Base-by-base conservation (phyloP, 2,888 invertebrate genomes). In the Scaptomyza tumidula region DNA sequence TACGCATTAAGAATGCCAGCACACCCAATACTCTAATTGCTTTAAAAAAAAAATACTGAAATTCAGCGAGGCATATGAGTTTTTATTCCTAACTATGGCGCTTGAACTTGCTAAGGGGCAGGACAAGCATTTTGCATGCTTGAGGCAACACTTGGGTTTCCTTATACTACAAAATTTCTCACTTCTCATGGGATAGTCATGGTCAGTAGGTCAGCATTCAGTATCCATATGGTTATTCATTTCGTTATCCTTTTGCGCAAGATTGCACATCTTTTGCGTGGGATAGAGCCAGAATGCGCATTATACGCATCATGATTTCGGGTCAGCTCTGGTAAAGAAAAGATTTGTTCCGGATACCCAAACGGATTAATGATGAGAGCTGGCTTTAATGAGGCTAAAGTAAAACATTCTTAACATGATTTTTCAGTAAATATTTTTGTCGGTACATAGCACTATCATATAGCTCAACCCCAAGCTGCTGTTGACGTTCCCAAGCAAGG, bases 211-310 rank as follows among this genome's bases (percentile, higher is more conserved):
- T 71, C 80, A 71, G 3, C 45, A 46, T 64, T 63, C 72, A 56
- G 10, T 43, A 46, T 64, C 65, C 72, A 55, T 78, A 70, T 81
- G 72, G 55, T 73, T 75, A 82, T 71, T 75, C 67, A 65, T 74
- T 75, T 57, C 39, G 71, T 75, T 86, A 87, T 82, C 82, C 89
- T 85, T 87, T 86, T 87, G 87, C 86, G 86, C 88, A 87, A 87
- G 79, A 85, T 88, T 87, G 86, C 82, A 88, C 88, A 82, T 84
- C 71, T 68, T 73, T 79, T 70, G 72, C 78, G 74, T 68, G 68
- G 71, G 48, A 54, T 63, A 52, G 1, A 24, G 19, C n/a, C 35
- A 50, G 50, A 35, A 24, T 50, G 48, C 45, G 67, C 64, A 64
- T 77, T 56, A 63, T 60, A 75, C 73, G 68, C 73, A 56, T 65